These are phyloP conservation scores for Cybosia mesomella DNA, from an alignment of 2,888 invertebrate genomes.

Conservation along the genomic window DNA sequence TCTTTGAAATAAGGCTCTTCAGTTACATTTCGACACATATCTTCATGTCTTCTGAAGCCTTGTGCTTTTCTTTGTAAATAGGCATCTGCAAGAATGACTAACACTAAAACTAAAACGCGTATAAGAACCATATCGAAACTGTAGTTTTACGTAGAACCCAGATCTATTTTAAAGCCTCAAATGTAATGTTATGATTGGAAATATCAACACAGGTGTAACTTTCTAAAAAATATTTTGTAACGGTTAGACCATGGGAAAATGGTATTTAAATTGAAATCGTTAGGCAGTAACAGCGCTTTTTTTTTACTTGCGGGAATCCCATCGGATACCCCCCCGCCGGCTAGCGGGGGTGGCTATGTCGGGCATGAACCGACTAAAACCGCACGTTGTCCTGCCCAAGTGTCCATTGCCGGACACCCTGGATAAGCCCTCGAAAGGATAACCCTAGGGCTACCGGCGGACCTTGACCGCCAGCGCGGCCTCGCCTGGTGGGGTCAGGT, in stretches of 20 bases:
- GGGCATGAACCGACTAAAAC: too few species aligned
- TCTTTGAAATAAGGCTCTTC: conserved; percentile 7
- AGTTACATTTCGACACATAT: conserved; percentile 15
- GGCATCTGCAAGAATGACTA: conserved; percentile 5
- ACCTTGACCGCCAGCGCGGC: too few species aligned
- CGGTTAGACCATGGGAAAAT: neutral
- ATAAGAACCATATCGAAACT: conserved; percentile 11
- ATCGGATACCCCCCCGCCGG: too few species aligned
- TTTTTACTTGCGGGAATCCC: too few species aligned
- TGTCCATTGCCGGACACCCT: too few species aligned
- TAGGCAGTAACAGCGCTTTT: too few species aligned
- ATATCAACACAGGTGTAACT: conserved; percentile 7
- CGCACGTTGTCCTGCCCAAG: too few species aligned
- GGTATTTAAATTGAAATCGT: neutral
- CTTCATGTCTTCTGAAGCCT: neutral
- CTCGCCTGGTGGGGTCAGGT: too few species aligned
- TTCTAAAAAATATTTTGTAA: conserved; percentile 8
- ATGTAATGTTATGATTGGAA: conserved; percentile 6
- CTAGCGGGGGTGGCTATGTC: too few species aligned
- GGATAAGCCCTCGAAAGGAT: too few species aligned
- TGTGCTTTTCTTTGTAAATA: conserved; percentile 11
- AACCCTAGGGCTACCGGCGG: too few species aligned
- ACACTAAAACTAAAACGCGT: neutral
- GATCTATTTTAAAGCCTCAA: conserved; percentile 4
- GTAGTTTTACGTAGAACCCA: neutral